Conservation (phyloP, 2,113 vertebrate genomes). For the Odobenus rosmarus region DNA sequence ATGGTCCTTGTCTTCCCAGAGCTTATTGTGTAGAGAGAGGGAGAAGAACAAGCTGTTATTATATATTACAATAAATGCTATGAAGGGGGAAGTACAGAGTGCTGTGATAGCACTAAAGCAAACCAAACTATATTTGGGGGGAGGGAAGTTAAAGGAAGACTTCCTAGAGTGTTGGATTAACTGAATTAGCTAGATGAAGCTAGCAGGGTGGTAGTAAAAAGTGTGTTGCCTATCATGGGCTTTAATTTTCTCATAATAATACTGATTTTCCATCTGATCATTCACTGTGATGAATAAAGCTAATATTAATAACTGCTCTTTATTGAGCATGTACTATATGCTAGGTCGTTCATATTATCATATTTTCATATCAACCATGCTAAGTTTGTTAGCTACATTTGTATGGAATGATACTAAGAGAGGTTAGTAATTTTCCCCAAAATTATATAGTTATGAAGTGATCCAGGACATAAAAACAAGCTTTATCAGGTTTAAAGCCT, state of each 20-base stretch:
- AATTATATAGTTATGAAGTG: slow-evolving; percentile 2
- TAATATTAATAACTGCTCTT: neutral
- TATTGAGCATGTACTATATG: neutral
- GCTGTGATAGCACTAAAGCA: neutral
- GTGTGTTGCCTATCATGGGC: neutral
- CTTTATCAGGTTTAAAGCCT: neutral
- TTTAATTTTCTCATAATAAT: neutral
- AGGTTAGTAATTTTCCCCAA: neutral
- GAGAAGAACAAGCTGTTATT: neutral
- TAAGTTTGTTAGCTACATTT: slow-evolving; percentile 29
- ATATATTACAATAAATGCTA: neutral
- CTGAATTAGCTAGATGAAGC: neutral
- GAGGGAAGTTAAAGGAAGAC: neutral
- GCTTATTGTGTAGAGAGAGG: neutral
- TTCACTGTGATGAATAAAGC: neutral
- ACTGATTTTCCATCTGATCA: neutral
- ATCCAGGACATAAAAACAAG: neutral
- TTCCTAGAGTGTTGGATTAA: neutral
- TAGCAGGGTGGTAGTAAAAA: neutral
- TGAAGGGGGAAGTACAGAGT: neutral
- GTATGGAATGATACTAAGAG: neutral
- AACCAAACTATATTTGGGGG: neutral
- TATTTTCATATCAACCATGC: slow-evolving; percentile 32
- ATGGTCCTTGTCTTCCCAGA: neutral
- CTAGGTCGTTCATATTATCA: neutral